Percentiles rank a stretch among this genome's conserved stretches.
Conservation (phyloP, 2,888 invertebrate species). For the Schrankia costaestrigalis region DNA sequence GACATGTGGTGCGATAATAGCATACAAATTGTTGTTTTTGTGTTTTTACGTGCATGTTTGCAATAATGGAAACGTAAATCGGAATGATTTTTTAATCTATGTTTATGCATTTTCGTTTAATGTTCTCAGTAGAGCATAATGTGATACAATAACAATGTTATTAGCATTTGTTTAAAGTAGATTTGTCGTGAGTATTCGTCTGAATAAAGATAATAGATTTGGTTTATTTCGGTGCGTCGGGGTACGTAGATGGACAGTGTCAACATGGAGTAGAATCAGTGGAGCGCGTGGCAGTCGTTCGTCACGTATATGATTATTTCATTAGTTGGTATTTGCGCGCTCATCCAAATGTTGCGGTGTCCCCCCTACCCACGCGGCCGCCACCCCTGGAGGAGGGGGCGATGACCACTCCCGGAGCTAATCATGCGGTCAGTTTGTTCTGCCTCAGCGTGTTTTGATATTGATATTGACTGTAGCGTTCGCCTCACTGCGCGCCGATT, state of each 20-base stretch:
- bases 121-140: too few species aligned
- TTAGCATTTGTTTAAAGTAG: constrained; percentile 53
- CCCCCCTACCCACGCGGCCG: constrained; percentile 26
- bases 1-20: too few species aligned
- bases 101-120: too few species aligned
- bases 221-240: constrained; percentile 13
- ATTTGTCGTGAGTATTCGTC: constrained; percentile 51
- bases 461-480: constrained; percentile 77
- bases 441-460: constrained; percentile 81
- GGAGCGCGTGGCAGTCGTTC: constrained; percentile 59
- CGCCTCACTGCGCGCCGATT: constrained; percentile 76
- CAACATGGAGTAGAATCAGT: constrained; percentile 63
- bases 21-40: neutral
- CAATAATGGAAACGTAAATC: too few species aligned
- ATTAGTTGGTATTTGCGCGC: constrained; percentile 77
- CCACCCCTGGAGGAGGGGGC: constrained; percentile 47
- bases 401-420: constrained; percentile 77
- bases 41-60: neutral
- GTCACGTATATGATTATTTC: constrained; percentile 81
- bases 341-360: constrained; percentile 71
- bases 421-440: constrained; percentile 81
- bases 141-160: constrained; percentile 44
- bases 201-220: constrained; percentile 53
- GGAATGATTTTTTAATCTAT: too few species aligned
- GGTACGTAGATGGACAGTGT: constrained; percentile 37